Evolutionary conservation across 2,888 invertebrate genomes (phyloP), one percentile per base, ranked within the genome.

Genomic region (Mechanitis messenoides): DNA sequence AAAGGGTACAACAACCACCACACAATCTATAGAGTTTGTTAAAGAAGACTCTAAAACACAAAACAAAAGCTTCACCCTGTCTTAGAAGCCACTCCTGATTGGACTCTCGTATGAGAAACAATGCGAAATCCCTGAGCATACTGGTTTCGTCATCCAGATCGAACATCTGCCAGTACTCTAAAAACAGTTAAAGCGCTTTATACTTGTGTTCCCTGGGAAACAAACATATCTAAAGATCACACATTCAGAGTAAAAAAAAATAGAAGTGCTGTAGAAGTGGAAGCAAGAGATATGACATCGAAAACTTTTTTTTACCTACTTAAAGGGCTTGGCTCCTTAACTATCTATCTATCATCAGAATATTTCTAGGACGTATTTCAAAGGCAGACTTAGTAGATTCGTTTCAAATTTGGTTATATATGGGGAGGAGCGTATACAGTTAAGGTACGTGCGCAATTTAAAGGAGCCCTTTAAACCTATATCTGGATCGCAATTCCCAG

Each of bases 271-370:
- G 58, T 58, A 42, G 58, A 58, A 53, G 53, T 58, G 6, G 58
- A 53, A 58, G 58, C 58, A 45, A 58, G 58, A 53, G 58, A 53
- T 53, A 53, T 53, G 45, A n/a, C 45, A 53, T 42, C 58, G 12
- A 58, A 58, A 53, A 53, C 58, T 53, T 53, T 58, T 53, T 58
- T 53, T 33, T 53, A 53, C 53, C 42, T 58, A 45, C 33, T 58
- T 6, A 58, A 58, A 45, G 53, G 53, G 71, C 6, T 57, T 12
- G 57, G 46, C 57, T 3, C 45, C 45, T 11, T 9, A 45, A 45
- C 45, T 45, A 2, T 11, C 5, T 20, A 45, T 45, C 4, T 11
- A 45, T 45, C 2, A 20, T 20, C 20, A 20, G 20, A 20, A 20
- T 20, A 20, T 20, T 20, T 20, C 20, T 20, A 20, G 20, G 1